phyloP scores from a whole-genome alignment of 2,797 vertebrate species.

The Mallotus villosus region DNA sequence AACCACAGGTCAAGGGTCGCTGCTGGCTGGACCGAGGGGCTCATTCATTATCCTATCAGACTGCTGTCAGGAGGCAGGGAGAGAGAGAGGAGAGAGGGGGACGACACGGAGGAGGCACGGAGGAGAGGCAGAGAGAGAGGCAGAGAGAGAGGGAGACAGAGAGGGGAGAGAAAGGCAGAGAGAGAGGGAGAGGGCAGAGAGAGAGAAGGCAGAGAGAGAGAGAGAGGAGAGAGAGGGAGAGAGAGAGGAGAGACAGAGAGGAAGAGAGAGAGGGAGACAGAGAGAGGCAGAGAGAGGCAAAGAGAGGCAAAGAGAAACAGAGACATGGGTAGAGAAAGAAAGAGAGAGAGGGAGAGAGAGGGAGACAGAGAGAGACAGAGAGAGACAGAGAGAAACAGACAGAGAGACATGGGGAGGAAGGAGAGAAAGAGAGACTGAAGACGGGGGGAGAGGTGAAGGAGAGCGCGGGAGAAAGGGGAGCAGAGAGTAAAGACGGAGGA shows the following conservation, averaged over 20 bases:
- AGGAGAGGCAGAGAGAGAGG: background rate
- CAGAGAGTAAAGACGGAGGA: too few relatives aligned
- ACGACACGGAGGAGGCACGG: background rate
- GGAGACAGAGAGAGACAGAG: background rate
- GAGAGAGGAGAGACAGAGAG: background rate
- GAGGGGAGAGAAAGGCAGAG: conserved; percentile 29
- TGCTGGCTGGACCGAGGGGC: conserved; percentile 48
- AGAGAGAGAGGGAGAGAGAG: too few relatives aligned
- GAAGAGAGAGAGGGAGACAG: background rate
- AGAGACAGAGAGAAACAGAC: background rate
- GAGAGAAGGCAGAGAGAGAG: background rate
- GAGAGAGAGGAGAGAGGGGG: background rate
- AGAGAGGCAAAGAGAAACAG: too few relatives aligned
- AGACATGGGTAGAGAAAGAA: too few relatives aligned
- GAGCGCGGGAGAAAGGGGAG: too few relatives aligned
- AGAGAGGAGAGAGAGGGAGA: background rate
- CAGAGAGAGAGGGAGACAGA: too few relatives aligned
- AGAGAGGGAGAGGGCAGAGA: background rate
- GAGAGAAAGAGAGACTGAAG: background rate
- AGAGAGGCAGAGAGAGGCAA: background rate
- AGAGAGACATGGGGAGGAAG: background rate
- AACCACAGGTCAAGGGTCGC: conserved; percentile 61
- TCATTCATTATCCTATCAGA: conserved; percentile 71
- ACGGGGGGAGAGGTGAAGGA: background rate
- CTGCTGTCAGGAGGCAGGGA: conserved; percentile 46